Evolutionary conservation across 2,888 invertebrate species (phyloP), one percentile per base, ranked within the genome.

Genomic region (Cosmia pyralina): DNA sequence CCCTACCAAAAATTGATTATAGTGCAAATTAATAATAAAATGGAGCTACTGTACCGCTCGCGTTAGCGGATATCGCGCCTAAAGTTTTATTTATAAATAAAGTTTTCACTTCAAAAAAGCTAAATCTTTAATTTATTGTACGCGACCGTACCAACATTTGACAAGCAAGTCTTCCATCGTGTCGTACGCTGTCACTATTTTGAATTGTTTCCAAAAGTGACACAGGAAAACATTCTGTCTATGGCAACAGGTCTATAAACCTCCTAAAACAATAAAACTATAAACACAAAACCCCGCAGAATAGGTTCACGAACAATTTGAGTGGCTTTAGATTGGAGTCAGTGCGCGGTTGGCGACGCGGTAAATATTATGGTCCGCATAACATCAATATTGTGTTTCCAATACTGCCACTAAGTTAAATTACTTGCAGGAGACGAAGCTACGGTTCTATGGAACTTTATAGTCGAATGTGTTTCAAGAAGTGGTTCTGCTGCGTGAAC

Each of bases 261-360:
- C 55, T 58, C 79, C 22, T 72, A 60, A 64, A 63, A 77, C 50
- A 71, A 53, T 28, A 76, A 72, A 72, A 69, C 50, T 65, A 79
- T 63, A 55, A 64, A 69, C 59, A 72, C 28, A 74, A 72, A 77
- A 71, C 72, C 70, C 64, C 63, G 44, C 64, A 69, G 72, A 82
- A 86, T 84, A 77, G 80, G 74, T 85, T 87, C 74, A 85, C 88
- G 88, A 82, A 83, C 87, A 86, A 88, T 89, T 90, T 88, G 87
- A 87, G 87, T 70, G 80, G 84, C 87, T 83, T 87, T 87, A 86
- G 85, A 86, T 81, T 81, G 81, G 79, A 76, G 72, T 72, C 75
- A 77, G 66, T 69, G 75, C 68, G 80, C 77, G 79, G 58, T 72
- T 84, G 73, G 79, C 79, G 88, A 83, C 76, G 87, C 89, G 85